phyloP scores from a whole-genome alignment of 2,113 vertebrate species.

The Pampusana beccarii region DNA sequence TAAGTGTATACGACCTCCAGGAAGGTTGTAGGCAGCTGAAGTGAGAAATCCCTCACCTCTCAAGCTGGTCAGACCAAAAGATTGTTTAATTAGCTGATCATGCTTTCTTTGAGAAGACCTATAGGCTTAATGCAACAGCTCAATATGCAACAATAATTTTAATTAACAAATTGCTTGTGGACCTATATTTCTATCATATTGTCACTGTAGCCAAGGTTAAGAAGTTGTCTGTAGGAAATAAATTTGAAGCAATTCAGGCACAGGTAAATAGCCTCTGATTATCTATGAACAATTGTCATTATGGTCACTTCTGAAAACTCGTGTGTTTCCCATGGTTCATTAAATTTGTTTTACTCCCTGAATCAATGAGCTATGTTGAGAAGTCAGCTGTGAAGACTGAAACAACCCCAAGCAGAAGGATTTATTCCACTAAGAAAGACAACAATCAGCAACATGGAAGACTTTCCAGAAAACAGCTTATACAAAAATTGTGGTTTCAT shows the following conservation, averaged over 20 bases:
- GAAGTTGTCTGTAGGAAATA: not conserved
- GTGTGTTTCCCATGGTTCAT: slow-evolving; percentile 49
- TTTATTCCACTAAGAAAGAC: slow-evolving; percentile 16
- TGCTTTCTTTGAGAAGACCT: not conserved
- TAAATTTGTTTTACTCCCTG: slow-evolving; percentile 34
- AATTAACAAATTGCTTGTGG: slow-evolving; percentile 25
- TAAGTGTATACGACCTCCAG: not conserved
- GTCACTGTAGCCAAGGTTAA: not conserved
- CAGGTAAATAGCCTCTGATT: slow-evolving; percentile 41
- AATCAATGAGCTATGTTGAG: slow-evolving; percentile 35
- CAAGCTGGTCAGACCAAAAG: not conserved
- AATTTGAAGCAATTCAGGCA: slow-evolving; percentile 22
- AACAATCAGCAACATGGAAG: slow-evolving; percentile 2
- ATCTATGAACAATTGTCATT: slow-evolving; percentile 42
- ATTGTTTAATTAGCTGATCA: not conserved
- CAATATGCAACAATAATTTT: not conserved
- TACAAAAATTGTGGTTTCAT: slow-evolving; percentile 36
- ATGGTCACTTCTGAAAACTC: slow-evolving; percentile 50
- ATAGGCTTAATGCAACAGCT: not conserved
- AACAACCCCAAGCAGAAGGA: not conserved
- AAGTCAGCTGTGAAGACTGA: not conserved
- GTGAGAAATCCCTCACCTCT: not conserved
- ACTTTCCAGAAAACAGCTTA: not conserved
- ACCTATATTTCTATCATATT: not conserved
- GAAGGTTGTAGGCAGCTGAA: not conserved